Evolutionary conservation across 2,888 invertebrate species (phyloP), one percentile per base, ranked within the genome.

Genomic region (Quadroppia sp.): DNA sequence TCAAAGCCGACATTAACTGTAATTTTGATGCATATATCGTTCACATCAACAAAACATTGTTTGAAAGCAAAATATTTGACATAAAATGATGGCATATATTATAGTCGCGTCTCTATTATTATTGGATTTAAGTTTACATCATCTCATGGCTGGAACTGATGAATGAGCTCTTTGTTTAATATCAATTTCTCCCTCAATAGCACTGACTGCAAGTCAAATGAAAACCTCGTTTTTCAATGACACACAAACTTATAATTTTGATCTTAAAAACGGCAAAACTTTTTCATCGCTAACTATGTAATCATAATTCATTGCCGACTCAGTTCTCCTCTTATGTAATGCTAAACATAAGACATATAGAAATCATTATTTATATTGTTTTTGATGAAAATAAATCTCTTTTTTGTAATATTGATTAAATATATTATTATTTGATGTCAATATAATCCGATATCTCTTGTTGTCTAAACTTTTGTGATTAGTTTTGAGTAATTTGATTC

Each of bases 401-500:
- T 30, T 20, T 13, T 64, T 6, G 4, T 64, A 64, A 36, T 64
- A 64, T 64, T 64, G 64, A 64, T 64, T 64, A 64, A 64, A 64
- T 64, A 36, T 64, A 64, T 64, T n/a, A 64, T 64, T 64, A n/a
- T n/a, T 36, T 59, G 9, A 32, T 36, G 17, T 6, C 64, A 64
- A 64, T 36, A 64, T 64, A 64, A 64, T 36, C 36, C 17, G 64
- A 64, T 64, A 36, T 28, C 28, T 45, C 45, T 48, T 70, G 70
- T 70, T 70, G 45, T 42, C 70, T 70, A 70, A 45, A 71, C 50
- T 45, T 71, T 45, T 71, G n/a, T 50, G 50, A 48, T 45, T 30
- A 71, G 50, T 50, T 71, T 71, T 71, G 45, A 28, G 48, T 50
- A 71, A 71, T 71, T 71, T 70, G 70, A 70, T 45, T 70, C 70